phyloP scores from a whole-genome alignment of 2,113 vertebrate genomes.

The Pelmatolapia mariae region DNA sequence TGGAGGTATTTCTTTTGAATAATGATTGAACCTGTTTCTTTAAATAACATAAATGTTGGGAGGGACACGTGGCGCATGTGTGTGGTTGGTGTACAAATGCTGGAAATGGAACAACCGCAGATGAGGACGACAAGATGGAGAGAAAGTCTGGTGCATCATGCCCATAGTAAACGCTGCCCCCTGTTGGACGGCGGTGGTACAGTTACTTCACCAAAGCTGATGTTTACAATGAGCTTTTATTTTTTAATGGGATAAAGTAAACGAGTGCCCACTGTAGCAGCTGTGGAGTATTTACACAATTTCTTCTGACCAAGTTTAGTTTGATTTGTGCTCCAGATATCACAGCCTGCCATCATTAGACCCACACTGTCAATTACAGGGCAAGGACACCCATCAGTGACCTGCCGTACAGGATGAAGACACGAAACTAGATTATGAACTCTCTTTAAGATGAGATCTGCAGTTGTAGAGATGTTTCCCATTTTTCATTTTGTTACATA shows the following conservation, averaged over 20 bases:
- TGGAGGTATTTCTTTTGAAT: conserved; percentile 77
- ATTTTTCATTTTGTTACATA: background rate
- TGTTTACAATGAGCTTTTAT: background rate
- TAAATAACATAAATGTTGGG: background rate
- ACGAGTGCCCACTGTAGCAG: background rate
- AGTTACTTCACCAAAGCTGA: background rate
- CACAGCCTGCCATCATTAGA: background rate
- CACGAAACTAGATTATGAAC: background rate
- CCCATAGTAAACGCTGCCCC: background rate
- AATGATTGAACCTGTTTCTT: background rate
- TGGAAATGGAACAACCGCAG: background rate
- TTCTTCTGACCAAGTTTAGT: rapidly evolving
- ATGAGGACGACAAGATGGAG: background rate
- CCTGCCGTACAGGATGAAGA: background rate
- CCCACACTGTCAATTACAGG: rapidly evolving
- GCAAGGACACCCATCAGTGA: background rate
- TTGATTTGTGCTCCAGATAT: background rate
- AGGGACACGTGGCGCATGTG: background rate
- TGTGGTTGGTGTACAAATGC: background rate
- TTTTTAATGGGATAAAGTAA: background rate
- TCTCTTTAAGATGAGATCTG: background rate
- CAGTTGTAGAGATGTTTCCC: background rate
- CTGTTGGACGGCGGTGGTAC: background rate
- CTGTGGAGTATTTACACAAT: background rate
- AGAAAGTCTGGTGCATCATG: background rate